Conservation (phyloP, 2,888 invertebrate species). For the Drosophila fungiperda region DNA sequence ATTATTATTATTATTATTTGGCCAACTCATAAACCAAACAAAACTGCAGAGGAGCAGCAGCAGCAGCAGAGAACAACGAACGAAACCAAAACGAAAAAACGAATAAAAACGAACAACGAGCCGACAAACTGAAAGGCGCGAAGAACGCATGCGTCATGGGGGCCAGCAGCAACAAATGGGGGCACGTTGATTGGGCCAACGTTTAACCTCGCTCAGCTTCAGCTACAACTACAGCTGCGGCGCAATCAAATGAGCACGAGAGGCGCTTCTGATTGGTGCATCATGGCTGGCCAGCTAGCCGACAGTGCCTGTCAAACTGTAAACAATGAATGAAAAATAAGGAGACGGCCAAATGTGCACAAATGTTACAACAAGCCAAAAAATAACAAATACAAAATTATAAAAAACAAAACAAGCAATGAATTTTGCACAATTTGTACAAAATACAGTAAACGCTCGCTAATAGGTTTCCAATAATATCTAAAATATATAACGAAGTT, state of each 20-base stretch:
- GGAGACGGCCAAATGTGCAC: slow-evolving; percentile 69
- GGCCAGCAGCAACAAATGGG: slow-evolving; percentile 64
- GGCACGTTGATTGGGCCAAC: slow-evolving; percentile 79
- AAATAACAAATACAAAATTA: slow-evolving; percentile 18
- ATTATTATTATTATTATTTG: slow-evolving; percentile 68
- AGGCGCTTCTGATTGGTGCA: slow-evolving; percentile 66
- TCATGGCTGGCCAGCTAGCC: slow-evolving; percentile 4
- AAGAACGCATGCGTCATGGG: slow-evolving; percentile 72
- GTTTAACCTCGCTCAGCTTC: slow-evolving; percentile 64
- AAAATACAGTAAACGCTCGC: slow-evolving; percentile 20
- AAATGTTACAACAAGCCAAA: slow-evolving; percentile 61
- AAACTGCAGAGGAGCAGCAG: slow-evolving; percentile 35
- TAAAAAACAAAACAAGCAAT: slow-evolving; percentile 48
- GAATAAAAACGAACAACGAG: slow-evolving; percentile 2
- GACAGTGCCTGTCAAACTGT: slow-evolving; percentile 53
- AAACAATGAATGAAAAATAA: slow-evolving; percentile 61
- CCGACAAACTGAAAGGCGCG: slow-evolving; percentile 22
- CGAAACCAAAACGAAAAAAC: neutral
- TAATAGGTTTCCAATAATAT: too few relatives aligned
- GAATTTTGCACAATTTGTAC: slow-evolving; percentile 56
- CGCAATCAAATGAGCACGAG: slow-evolving; percentile 47
- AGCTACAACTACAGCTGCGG: slow-evolving; percentile 26
- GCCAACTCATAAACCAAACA: slow-evolving; percentile 77
- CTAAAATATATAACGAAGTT: neutral
- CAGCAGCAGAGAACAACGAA: neutral